phyloP scores from a whole-genome alignment of 2,113 vertebrate species.

The Amia ocellicauda region DNA sequence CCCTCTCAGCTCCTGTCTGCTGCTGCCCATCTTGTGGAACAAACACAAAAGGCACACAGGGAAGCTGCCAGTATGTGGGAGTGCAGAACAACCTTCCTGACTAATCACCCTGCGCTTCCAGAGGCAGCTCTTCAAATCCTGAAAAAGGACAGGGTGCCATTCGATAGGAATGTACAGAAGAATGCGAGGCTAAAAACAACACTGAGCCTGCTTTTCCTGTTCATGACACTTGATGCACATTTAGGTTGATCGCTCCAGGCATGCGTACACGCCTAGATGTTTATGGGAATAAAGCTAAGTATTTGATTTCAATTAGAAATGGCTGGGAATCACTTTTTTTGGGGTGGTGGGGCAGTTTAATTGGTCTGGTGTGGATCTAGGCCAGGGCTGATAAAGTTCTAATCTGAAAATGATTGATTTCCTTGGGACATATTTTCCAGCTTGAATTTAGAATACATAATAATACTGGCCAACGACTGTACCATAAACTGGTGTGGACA shows the following conservation, averaged over 20 bases:
- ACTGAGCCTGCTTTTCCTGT: too few relatives aligned
- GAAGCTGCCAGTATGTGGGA: background rate
- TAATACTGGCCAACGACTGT: background rate
- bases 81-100: slow-evolving; percentile 2
- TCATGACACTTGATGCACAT: too few relatives aligned
- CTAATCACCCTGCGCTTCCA: background rate
- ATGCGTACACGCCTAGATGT: too few relatives aligned
- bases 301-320: too few relatives aligned
- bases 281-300: too few relatives aligned
- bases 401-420: slow-evolving; percentile 1
- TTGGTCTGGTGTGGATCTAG: background rate
- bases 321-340: too few relatives aligned
- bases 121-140: background rate
- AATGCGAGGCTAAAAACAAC: too few relatives aligned
- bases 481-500: background rate
- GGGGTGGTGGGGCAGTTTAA: background rate
- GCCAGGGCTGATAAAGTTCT: background rate
- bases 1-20: background rate
- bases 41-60: background rate
- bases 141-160: background rate
- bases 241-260: too few relatives aligned
- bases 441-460: slow-evolving; percentile 6
- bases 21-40: background rate
- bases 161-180: background rate
- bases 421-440: background rate